These are phyloP conservation scores for Diloba caeruleocephala DNA, from an alignment of 2,888 invertebrate genomes.

Conservation along the genomic window DNA sequence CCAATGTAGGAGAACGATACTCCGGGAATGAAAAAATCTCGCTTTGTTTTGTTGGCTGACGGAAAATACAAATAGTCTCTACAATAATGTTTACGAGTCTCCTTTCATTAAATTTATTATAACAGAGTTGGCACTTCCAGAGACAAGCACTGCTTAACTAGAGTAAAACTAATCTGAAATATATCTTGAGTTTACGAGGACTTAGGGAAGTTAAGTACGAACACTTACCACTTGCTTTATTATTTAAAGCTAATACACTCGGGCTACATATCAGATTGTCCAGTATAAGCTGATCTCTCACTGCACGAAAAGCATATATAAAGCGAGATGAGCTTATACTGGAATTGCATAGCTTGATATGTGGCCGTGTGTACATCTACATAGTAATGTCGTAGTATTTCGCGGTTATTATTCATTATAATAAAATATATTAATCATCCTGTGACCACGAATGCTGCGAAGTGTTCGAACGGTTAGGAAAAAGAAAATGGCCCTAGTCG, in stretches of 20 bases:
- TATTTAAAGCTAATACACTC: background rate
- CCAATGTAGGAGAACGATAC: constrained; percentile 56
- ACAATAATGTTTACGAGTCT: constrained; percentile 53
- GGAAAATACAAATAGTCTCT: constrained; percentile 52
- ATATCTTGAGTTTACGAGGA: constrained; percentile 10
- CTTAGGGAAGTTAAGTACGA: background rate
- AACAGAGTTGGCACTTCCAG: constrained; percentile 38
- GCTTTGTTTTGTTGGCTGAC: constrained; percentile 56
- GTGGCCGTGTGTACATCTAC: too few relatives aligned
- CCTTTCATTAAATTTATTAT: constrained; percentile 52
- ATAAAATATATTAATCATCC: too few relatives aligned
- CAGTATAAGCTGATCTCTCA: too few relatives aligned
- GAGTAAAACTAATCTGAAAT: constrained; percentile 28
- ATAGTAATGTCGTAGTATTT: too few relatives aligned
- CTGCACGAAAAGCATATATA: too few relatives aligned
- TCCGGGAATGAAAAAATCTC: constrained; percentile 52
- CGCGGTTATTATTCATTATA: too few relatives aligned
- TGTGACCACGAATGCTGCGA: too few relatives aligned
- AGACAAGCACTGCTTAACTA: constrained; percentile 34
- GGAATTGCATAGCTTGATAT: too few relatives aligned
- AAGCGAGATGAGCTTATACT: too few relatives aligned
- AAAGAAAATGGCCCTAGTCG: too few relatives aligned
- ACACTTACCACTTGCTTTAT: background rate
- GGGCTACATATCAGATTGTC: too few relatives aligned
- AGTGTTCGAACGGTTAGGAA: too few relatives aligned